Evolutionary conservation across 2,888 invertebrate genomes (phyloP), one percentile per base, ranked within the genome.

Genomic region (Selenia dentaria): DNA sequence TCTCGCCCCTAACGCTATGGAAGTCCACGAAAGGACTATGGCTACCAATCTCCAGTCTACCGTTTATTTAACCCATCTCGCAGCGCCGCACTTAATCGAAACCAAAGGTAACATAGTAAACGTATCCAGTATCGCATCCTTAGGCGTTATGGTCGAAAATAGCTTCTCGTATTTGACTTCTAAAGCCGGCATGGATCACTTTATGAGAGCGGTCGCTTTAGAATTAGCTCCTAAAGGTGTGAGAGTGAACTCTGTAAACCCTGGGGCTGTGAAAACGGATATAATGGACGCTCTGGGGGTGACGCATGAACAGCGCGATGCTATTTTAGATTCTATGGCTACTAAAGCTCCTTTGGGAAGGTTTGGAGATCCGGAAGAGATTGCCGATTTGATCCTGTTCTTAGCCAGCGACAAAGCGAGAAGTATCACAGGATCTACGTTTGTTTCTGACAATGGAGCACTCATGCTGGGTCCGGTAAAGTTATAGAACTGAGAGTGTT

Each of bases 191-290:
- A 14, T 70, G 2, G 56, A 61, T 29, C 61, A 62, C 35, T 74
- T 74, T 10, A 58, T 67, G 1, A 59, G 62, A 36, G 42, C 54
- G 5, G 43, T 51, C 6, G 72, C 70, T 0, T 77, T 97, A 34
- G 97, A 96, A 64, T 75, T 96, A 32, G 95, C 94, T 13, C 55
- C 91, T 0, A 93, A 93, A 69, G 92, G 94, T 50, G 94, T 97
- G 0, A 90, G 97, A 25, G 96, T 96, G 0, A 68, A 70, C 36
- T 35, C 55, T 2, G 56, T 67, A 0, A 65, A 62, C 26, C 65
- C 67, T 6, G 67, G 66, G 3, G 54, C 55, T 1, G 41, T 42
- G 2, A 37, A 18, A n/a, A 48, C 47, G 0, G 47, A 41, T n/a
- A 16, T 37, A 3, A 6, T 48, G 5, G 33, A 34, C 28, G 18